Evolutionary conservation across 2,888 invertebrate genomes (phyloP).

Genomic region (Drymonia ruficornis): DNA sequence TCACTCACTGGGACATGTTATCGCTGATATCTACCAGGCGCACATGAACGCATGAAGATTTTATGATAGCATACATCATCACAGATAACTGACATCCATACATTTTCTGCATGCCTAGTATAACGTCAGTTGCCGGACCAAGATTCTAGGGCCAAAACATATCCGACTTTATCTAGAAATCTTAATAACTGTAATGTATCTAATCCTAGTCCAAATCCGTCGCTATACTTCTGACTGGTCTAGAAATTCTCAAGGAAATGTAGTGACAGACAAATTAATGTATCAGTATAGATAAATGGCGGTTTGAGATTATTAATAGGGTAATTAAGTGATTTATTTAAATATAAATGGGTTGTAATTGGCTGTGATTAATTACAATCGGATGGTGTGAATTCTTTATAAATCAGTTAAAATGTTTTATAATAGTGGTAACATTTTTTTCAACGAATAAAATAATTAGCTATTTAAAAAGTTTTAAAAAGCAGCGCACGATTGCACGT

Average conservation of each 20-base stretch:
- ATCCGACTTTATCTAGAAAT: background rate
- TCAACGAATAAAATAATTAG: too few relatives aligned
- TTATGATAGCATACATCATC: background rate
- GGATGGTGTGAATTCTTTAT: too few relatives aligned
- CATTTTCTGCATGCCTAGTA: background rate
- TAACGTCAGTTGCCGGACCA: background rate
- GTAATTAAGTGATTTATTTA: background rate
- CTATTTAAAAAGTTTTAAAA: too few relatives aligned
- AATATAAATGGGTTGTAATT: background rate
- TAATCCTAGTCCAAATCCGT: background rate
- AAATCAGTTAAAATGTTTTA: too few relatives aligned
- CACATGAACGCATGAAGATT: background rate
- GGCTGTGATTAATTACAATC: background rate
- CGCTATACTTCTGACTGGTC: background rate
- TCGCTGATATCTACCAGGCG: background rate
- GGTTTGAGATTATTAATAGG: background rate
- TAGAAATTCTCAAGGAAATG: background rate
- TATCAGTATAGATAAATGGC: background rate
- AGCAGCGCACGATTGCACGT: too few relatives aligned
- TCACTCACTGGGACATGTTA: conserved; percentile 1
- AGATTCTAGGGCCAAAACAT: background rate
- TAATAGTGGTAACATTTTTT: too few relatives aligned
- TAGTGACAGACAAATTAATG: background rate
- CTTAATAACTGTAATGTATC: background rate
- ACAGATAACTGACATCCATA: background rate